These are phyloP conservation scores for Amphimallon solstitiale DNA, from an alignment of 2,888 invertebrate genomes.

Conservation along the genomic window DNA sequence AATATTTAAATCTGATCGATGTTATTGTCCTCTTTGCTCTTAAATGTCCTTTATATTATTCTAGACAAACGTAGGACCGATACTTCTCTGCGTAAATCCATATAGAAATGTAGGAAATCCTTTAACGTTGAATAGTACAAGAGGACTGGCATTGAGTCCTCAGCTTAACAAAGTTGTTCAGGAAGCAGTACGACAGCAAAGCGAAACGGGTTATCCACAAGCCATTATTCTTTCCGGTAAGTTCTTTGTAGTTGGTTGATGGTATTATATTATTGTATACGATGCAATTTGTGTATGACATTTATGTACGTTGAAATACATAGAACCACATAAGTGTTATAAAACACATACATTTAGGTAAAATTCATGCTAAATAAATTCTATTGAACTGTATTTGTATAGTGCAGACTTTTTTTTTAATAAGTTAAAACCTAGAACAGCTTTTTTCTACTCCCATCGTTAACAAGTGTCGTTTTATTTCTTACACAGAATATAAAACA, in stretches of 20 bases:
- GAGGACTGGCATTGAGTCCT: constrained; percentile 77
- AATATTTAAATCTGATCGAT: too few species aligned
- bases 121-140: constrained; percentile 80
- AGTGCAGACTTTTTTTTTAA: too few species aligned
- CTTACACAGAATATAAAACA: too few species aligned
- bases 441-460: too few species aligned
- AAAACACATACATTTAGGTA: neutral
- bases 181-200: constrained; percentile 92
- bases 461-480: too few species aligned
- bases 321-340: too few species aligned
- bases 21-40: too few species aligned
- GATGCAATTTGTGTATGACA: neutral
- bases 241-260: constrained; percentile 33
- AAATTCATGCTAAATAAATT: too few species aligned
- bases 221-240: constrained; percentile 90
- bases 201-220: constrained; percentile 95
- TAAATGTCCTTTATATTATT: constrained; percentile 51
- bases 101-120: constrained; percentile 89
- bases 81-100: constrained; percentile 89
- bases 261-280: neutral
- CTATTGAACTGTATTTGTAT: too few species aligned
- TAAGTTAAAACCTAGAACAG: too few species aligned
- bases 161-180: constrained; percentile 89
- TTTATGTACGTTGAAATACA: neutral
- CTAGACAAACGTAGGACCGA: constrained; percentile 93